Evolutionary conservation across 2,797 vertebrate species (phyloP).

Genomic region (Gymnodraco acuticeps): DNA sequence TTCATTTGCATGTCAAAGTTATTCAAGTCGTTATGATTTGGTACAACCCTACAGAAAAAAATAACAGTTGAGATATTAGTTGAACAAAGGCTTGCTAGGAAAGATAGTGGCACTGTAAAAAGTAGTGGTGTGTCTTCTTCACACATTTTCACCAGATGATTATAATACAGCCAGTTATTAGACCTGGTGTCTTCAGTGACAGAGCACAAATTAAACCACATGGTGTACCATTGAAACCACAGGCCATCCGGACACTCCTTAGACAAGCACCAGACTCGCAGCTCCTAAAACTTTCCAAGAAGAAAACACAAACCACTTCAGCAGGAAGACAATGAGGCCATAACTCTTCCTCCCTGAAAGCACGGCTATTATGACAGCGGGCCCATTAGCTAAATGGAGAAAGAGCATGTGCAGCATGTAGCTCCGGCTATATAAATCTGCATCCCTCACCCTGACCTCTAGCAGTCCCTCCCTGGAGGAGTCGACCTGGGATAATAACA

Average conservation of each 20-base stretch:
- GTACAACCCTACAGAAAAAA: too few species aligned
- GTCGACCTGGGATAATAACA: constrained; percentile 68
- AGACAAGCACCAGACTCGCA: constrained; percentile 24
- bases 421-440: constrained; percentile 66
- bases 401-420: constrained; percentile 60
- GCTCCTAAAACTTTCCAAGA: constrained; percentile 52
- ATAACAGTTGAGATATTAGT: not conserved
- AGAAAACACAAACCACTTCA: constrained; percentile 54
- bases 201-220: constrained; percentile 17
- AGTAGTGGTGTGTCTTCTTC: not conserved
- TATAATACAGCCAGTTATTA: not conserved
- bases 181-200: not conserved
- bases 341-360: constrained; percentile 76
- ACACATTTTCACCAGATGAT: constrained; percentile 4
- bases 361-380: constrained; percentile 86
- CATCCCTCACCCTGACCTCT: constrained; percentile 73
- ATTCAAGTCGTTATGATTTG: too few species aligned
- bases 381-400: constrained; percentile 93
- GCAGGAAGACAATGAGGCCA: constrained; percentile 62
- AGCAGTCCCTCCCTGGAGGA: constrained; percentile 44
- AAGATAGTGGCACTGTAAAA: not conserved
- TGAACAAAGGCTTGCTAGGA: not conserved
- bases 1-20: too few species aligned
- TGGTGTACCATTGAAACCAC: constrained; percentile 18
- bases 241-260: constrained; percentile 7